These are phyloP conservation scores for Dexiosoma caninum DNA, from an alignment of 2,888 invertebrate genomes.

Conservation along the genomic window DNA sequence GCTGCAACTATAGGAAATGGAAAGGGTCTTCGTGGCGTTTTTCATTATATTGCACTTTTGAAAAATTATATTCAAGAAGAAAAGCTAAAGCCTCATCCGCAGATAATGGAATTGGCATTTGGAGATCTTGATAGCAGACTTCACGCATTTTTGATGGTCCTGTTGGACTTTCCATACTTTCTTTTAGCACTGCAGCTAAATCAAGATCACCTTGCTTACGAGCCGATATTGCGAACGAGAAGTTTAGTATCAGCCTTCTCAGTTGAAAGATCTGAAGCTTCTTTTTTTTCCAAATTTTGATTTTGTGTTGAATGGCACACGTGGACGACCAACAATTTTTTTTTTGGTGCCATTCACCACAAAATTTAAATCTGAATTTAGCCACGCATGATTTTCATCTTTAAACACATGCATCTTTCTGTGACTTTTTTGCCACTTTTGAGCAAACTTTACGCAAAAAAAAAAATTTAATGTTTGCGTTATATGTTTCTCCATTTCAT, in stretches of 20 bases:
- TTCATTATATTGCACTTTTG: neutral
- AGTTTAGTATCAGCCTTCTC: neutral
- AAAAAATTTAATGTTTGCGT: neutral
- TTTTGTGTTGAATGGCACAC: neutral
- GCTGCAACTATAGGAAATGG: too few species aligned
- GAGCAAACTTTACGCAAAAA: constrained; percentile 2
- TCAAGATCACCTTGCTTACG: too few species aligned
- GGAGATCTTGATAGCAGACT: neutral
- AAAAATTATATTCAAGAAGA: neutral
- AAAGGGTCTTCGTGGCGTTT: neutral
- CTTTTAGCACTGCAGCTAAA: neutral
- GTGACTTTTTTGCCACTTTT: neutral
- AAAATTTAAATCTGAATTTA: constrained; percentile 5
- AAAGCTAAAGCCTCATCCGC: constrained; percentile 3
- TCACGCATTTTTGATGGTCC: neutral
- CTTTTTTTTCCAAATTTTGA: neutral
- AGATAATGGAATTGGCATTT: neutral
- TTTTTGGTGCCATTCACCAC: neutral
- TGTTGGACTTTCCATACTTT: neutral
- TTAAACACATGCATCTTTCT: neutral
- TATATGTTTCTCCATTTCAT: constrained; percentile 9
- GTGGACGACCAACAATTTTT: neutral
- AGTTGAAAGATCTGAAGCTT: neutral
- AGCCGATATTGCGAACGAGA: neutral
- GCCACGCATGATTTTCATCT: neutral